A percentile compares a stretch with the other conserved stretches of the same genome.
Evolutionary conservation across 2,113 vertebrate genomes (phyloP).

Genomic region (Motacilla tschutschensis): DNA sequence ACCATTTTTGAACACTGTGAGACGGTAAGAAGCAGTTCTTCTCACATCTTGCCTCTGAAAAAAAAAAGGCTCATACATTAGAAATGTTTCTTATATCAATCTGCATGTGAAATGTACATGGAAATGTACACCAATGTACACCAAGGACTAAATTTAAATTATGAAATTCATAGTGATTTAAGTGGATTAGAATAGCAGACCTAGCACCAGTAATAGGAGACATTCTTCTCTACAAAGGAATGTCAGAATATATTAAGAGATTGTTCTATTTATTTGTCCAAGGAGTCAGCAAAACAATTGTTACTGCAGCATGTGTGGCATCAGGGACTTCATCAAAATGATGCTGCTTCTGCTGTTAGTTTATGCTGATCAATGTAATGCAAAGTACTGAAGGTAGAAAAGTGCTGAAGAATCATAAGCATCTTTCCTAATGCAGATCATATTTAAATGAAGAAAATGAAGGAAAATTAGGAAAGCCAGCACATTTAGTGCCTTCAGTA

Average conservation of each 20-base stretch:
- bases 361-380: conserved; percentile 37
- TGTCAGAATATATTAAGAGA: background rate
- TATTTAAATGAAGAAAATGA: conserved; percentile 15
- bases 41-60: background rate
- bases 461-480: background rate
- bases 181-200: background rate
- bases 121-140: background rate
- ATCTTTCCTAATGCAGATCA: conserved; percentile 15
- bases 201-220: background rate
- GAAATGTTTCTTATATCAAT: background rate
- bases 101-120: background rate
- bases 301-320: background rate
- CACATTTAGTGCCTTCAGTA: background rate
- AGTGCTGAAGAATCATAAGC: conserved; percentile 15
- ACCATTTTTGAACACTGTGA: background rate
- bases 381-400: conserved; percentile 10
- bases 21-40: background rate
- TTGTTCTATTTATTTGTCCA: background rate
- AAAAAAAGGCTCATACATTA: background rate
- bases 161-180: background rate
- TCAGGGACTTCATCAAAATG: conserved; percentile 25
- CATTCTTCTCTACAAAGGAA: background rate
- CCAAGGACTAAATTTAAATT: background rate
- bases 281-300: conserved; percentile 20
- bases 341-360: conserved; percentile 23